A percentile compares a stretch with the other conserved stretches of the same genome.
Evolutionary conservation across 2,113 vertebrate species (phyloP).

Genomic region (Tretioscincus oriximinensis): DNA sequence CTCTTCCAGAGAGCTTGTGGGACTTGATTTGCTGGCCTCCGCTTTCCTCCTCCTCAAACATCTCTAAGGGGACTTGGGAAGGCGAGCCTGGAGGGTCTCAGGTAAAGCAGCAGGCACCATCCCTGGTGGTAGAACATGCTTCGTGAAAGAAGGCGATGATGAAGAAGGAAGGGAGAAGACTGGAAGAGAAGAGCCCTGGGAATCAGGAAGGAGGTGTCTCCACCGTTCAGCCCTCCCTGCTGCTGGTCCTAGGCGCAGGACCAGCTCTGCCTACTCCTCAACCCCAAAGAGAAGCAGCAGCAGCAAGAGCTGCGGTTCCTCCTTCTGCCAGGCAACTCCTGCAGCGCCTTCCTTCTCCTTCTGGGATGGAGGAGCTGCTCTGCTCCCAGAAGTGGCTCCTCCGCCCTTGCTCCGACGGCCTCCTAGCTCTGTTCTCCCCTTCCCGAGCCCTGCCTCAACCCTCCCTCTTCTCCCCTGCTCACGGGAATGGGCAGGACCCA

Average conservation of each 20-base stretch:
- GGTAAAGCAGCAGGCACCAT: constrained; percentile 13
- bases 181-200: background rate
- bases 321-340: constrained; percentile 67
- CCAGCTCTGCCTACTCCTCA: constrained; percentile 4
- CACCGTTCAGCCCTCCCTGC: constrained; percentile 45
- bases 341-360: constrained; percentile 32
- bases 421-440: constrained; percentile 44
- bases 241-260: constrained; percentile 45
- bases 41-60: constrained; percentile 32
- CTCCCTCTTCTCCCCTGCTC: no score
- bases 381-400: constrained; percentile 41
- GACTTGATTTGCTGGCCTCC: no score
- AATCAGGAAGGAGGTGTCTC: constrained; percentile 58
- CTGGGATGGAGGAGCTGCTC: constrained; percentile 36
- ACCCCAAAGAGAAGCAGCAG: constrained; percentile 47
- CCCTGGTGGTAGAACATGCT: constrained; percentile 52
- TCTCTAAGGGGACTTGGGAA: constrained; percentile 21
- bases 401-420: constrained; percentile 71
- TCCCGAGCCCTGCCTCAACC: no score
- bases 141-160: constrained; percentile 44
- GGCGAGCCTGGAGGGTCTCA: constrained; percentile 19
- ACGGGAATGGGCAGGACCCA: no score
- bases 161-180: constrained; percentile 24
- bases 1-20: constrained; percentile 14
- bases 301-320: constrained; percentile 41